Base-by-base conservation (phyloP, 2,797 vertebrate genomes). In the Tenualosa thibaudeaui region DNA sequence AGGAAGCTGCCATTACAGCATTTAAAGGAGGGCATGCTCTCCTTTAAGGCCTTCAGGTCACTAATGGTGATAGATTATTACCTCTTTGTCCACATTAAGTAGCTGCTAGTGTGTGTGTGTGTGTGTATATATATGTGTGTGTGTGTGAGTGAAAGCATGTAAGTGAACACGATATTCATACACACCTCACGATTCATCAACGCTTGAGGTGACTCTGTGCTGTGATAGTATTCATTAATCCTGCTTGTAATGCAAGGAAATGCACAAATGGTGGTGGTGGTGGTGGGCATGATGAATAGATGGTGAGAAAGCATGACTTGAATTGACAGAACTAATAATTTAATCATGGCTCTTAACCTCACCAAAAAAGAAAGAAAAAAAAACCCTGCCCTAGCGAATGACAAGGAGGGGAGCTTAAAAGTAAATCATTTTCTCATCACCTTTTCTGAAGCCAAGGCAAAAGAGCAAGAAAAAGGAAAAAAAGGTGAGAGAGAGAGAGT, bases 61-160 rank as follows among this genome's bases (percentile, higher is more conserved):
- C 86, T 86, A 89, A 89, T 88, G 87, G 84, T 85, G 85, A 86
- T 89, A 83, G 40, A 43, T 78, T 78, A 46, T 78, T 37, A 22
- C 58, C 71, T 78, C 71, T 22, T 78, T 46, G 40, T 78, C 4
- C 40, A 78, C 71, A 46, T 78, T 43, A 17, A 78, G 37, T 5
- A 7, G 15, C 40, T 78, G 22, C 24, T 3, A 24, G 62, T 65
- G n/a, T 56, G 58, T 62, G 22, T 62, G 22, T 62, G 62, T 65
- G n/a, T 56, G 58, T 62, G 58, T n/a, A 4, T 24, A 5, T n/a
- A 8, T 31, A 10, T 31, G 24, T 68, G 12, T 26, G 24, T 13
- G 62, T 68, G 26, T 37, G 26, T 31, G 26, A 5, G 31, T 5
- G 65, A 37, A 15, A 3, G 54, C 1, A 17, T 22, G 17, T 56